A percentile compares a stretch with the other conserved stretches of the same genome.
Conservation (phyloP, 2,797 vertebrate genomes). For the Tragelaphus oryx region DNA sequence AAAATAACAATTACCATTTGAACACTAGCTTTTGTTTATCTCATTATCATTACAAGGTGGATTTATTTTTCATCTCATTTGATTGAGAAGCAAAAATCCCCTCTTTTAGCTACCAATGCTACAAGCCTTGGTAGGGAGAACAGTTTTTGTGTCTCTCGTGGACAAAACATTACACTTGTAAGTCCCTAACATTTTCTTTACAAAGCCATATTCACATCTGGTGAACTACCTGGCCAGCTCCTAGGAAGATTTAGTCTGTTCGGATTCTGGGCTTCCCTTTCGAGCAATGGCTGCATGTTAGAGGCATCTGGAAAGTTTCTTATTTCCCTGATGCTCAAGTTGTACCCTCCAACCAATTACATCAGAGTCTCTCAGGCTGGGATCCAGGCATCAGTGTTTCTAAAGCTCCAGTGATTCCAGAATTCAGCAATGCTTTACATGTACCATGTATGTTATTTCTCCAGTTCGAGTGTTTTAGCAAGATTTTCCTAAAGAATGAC, state of each 20-base stretch:
- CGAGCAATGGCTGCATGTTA: fast-evolving
- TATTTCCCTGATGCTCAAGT: too few relatives aligned
- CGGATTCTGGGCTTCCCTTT: background rate
- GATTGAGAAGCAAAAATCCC: background rate
- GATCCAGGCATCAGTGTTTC: background rate
- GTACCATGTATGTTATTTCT: background rate
- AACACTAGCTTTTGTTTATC: background rate
- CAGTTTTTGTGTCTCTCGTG: background rate
- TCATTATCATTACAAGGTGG: background rate
- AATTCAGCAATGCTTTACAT: background rate
- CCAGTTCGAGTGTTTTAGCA: background rate
- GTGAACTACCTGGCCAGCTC: background rate
- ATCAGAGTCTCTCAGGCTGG: background rate
- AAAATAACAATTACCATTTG: background rate
- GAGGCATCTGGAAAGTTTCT: background rate
- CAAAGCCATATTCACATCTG: background rate
- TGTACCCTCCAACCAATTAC: fast-evolving
- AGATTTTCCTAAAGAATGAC: background rate
- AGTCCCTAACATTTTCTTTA: background rate
- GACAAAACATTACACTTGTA: background rate
- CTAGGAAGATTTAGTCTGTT: background rate
- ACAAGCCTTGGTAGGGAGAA: background rate
- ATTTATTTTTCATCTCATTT: background rate
- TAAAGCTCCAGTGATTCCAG: background rate
- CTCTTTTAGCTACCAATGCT: background rate